These are phyloP conservation scores for Pentalonia nigronervosa DNA, from an alignment of 1,140 invertebrate species.

Conservation along the genomic window DNA sequence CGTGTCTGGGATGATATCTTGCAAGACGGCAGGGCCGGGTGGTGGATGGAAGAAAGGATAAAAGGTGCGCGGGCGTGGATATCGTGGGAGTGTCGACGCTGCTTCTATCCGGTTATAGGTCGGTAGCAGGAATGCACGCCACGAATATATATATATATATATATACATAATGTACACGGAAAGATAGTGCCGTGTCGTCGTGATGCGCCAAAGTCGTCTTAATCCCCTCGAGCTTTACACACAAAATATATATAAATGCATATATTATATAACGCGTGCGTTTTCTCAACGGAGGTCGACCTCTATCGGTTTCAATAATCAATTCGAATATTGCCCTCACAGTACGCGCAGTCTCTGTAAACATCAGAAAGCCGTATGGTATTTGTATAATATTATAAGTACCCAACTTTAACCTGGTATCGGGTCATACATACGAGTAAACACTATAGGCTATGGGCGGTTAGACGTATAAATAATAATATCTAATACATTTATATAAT, in stretches of 20 bases:
- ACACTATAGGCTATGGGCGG: background rate
- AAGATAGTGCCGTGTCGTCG: background rate
- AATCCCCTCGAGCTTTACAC: slow-evolving; percentile 13
- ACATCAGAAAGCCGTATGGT: background rate
- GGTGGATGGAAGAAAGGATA: background rate
- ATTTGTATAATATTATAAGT: background rate
- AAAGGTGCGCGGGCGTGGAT: background rate
- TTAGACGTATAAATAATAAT: background rate
- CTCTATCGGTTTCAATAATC: background rate
- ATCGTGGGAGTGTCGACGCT: slow-evolving; percentile 20
- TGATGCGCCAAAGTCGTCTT: slow-evolving; percentile 24
- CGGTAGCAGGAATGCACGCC: slow-evolving; percentile 32
- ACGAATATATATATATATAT: background rate
- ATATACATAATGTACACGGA: background rate
- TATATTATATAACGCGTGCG: background rate
- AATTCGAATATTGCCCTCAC: slow-evolving; percentile 17
- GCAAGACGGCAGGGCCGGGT: background rate
- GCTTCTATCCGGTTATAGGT: background rate
- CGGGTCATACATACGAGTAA: background rate
- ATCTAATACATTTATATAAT: background rate
- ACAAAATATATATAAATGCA: background rate
- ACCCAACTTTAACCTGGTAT: background rate
- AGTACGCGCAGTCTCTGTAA: background rate
- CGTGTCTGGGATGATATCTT: slow-evolving; percentile 7
- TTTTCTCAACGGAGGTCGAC: background rate